Evolutionary conservation across 2,888 invertebrate genomes (phyloP).

Genomic region (Kryphioiulus occultus): DNA sequence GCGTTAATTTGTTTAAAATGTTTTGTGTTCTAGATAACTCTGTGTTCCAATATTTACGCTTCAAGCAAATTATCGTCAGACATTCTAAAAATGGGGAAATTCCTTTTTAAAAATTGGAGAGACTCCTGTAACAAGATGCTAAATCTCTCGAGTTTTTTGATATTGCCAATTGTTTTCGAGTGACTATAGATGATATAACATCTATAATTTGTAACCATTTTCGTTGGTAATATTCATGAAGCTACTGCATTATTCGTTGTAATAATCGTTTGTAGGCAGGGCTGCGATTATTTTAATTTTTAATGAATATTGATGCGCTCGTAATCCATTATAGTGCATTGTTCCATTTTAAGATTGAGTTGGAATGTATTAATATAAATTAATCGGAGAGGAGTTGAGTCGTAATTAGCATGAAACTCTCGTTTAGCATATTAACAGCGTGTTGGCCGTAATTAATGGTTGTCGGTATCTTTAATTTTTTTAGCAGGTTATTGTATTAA

Average conservation of each 20-base stretch:
- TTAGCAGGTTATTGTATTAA: not conserved
- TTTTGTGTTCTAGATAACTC: not conserved
- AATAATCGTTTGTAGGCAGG: not conserved
- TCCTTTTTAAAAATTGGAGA: not conserved
- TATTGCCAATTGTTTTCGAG: not conserved
- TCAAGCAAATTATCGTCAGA: not conserved
- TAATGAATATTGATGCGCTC: not conserved
- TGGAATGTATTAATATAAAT: not conserved
- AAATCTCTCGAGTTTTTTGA: not conserved
- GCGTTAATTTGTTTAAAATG: not conserved
- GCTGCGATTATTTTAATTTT: not conserved
- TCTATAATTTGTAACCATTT: not conserved
- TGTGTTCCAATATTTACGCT: not conserved
- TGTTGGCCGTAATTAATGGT: not conserved
- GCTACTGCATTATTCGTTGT: not conserved
- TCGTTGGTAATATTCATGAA: not conserved
- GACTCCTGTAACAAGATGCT: not conserved
- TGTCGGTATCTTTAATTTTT: not conserved
- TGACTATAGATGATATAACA: not conserved
- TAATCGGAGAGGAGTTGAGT: not conserved
- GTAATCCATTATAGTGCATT: not conserved
- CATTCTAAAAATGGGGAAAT: not conserved
- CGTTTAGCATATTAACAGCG: not conserved
- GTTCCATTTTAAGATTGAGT: not conserved
- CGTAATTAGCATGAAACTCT: not conserved